Evolutionary conservation across 2,888 invertebrate species (phyloP).

Genomic region (Pelosia muscerda): DNA sequence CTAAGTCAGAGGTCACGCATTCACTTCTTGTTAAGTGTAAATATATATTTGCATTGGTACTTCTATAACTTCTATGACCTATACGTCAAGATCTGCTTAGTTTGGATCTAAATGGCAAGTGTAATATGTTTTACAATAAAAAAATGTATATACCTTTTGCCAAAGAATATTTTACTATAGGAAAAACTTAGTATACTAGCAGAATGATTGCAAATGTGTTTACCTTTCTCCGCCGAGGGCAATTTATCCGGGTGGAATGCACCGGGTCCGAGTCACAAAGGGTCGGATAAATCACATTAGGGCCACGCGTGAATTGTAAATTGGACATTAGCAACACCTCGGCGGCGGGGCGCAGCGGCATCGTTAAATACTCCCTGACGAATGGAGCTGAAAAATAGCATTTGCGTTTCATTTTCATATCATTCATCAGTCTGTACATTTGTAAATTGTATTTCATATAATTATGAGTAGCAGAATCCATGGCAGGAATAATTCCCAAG

Average conservation of each 20-base stretch:
- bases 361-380: constrained; percentile 31
- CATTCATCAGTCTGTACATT: constrained; percentile 21
- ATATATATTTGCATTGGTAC: too few relatives aligned
- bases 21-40: too few relatives aligned
- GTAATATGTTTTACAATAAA: too few relatives aligned
- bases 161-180: neutral
- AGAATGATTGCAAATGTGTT: constrained; percentile 58
- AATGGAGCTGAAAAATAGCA: constrained; percentile 37
- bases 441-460: neutral
- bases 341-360: constrained; percentile 36
- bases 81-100: too few relatives aligned
- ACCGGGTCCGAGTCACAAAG: constrained; percentile 76
- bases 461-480: neutral
- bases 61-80: too few relatives aligned
- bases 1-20: too few relatives aligned
- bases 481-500: too few relatives aligned
- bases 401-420: constrained; percentile 43
- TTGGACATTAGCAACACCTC: constrained; percentile 84
- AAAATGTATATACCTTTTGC: too few relatives aligned
- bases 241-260: constrained; percentile 72
- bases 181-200: neutral
- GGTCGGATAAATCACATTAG: constrained; percentile 85
- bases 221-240: constrained; percentile 69
- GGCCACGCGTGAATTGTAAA: constrained; percentile 84
- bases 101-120: too few relatives aligned